Percentiles rank a stretch among this genome's conserved stretches.
Evolutionary conservation across 1,140 invertebrate species (phyloP).

Genomic region (Vanessa atalanta): DNA sequence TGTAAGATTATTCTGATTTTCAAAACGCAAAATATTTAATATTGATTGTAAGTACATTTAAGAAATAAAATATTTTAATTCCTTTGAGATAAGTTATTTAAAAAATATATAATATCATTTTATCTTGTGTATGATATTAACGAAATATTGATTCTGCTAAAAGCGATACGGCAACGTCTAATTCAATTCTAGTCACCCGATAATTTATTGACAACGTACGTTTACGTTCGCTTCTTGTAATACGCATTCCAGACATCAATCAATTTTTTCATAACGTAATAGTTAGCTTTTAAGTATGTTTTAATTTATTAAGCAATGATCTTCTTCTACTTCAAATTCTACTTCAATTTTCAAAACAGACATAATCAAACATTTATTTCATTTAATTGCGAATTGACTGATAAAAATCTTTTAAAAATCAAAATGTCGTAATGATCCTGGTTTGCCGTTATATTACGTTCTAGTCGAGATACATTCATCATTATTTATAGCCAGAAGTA

Average conservation of each 20-base stretch:
- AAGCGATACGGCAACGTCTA: slow-evolving; percentile 38
- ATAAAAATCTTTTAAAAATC: neutral
- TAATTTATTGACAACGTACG: slow-evolving; percentile 53
- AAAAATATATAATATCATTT: neutral
- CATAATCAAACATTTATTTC: too few relatives aligned
- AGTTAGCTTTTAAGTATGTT: neutral
- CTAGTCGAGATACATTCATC: slow-evolving; percentile 9
- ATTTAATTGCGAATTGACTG: too few relatives aligned
- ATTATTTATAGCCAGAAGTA: slow-evolving; percentile 17
- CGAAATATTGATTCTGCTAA: slow-evolving; percentile 24
- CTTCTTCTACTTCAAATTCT: too few relatives aligned
- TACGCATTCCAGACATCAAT: neutral
- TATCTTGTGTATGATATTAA: neutral
- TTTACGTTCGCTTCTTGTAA: slow-evolving; percentile 28
- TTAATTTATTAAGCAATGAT: neutral
- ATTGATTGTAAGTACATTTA: too few relatives aligned
- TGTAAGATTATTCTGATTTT: too few relatives aligned
- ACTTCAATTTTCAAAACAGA: too few relatives aligned
- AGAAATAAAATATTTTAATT: too few relatives aligned
- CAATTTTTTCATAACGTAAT: neutral
- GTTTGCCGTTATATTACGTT: neutral
- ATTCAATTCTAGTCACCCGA: slow-evolving; percentile 50
- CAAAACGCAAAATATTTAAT: too few relatives aligned
- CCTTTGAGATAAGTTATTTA: neutral
- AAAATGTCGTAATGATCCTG: slow-evolving; percentile 7